Evolutionary conservation across 2,888 invertebrate genomes (phyloP), one percentile per base, ranked within the genome.

Genomic region (Rhagophthalmus giganteus): DNA sequence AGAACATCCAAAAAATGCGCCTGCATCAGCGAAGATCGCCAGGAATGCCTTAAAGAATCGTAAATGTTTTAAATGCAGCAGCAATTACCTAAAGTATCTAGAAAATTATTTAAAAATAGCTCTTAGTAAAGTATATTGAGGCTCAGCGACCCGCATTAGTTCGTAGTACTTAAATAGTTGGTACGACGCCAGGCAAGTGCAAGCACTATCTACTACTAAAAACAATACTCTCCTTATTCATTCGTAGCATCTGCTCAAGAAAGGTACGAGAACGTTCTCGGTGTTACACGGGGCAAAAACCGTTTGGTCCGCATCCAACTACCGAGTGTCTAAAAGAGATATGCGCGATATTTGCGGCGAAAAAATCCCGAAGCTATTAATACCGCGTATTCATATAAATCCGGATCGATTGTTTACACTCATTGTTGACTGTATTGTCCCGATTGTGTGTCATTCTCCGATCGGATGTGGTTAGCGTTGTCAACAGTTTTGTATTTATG

Each of bases 291-390:
- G 24, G 25, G 38, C 25, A 45, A 34, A 28, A 41, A 52, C 14
- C 48, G 28, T 20, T 54, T 57, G 63, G 51, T 40, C 48, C 39
- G 44, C 42, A 48, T 34, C 44, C 54, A 58, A 62, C 61, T 59
- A 61, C 58, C 55, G 59, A 58, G 61, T 62, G 60, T 42, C 59
- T 61, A 59, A 57, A 60, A 63, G 60, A 62, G 57, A 54, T 47
- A 46, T 31, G 24, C 20, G 4, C 13, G 20, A 3, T 37, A 37
- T 30, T 46, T 37, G 25, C 25, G 38, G 39, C 28, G 24, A 10
- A 15, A 35, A 34, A 44, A 44, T 10, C 35, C 20, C 11, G 6
- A 27, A 30, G 12, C 11, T 12, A 11, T 30, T 12, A n/a, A n/a
- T n/a, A n/a, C n/a, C n/a, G n/a, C n/a, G n/a, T n/a, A n/a, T n/a